Evolutionary conservation across 1,140 invertebrate genomes (phyloP).

Genomic region (Zelostemma sp.): DNA sequence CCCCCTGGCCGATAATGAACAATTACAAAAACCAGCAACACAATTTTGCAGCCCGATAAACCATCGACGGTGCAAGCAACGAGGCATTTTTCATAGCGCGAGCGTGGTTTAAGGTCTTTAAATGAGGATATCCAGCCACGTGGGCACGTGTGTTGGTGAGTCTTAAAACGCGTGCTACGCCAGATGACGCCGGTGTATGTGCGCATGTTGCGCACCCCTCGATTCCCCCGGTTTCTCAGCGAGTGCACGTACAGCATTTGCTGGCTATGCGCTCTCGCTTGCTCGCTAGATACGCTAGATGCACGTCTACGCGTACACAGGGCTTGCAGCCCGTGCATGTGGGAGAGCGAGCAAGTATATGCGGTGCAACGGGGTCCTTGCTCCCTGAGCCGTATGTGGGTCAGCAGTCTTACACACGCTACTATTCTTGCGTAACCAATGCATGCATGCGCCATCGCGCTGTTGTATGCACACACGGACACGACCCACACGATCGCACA

Average conservation of each 20-base stretch:
- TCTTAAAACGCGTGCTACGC: slow-evolving; percentile 19
- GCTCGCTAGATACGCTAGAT: slow-evolving; percentile 5
- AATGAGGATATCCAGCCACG: slow-evolving; percentile 18
- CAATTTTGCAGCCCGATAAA: background rate
- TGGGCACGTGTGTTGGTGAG: slow-evolving; percentile 37
- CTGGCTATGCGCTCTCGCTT: slow-evolving; percentile 16
- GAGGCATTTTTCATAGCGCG: background rate
- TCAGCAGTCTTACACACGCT: slow-evolving; percentile 71
- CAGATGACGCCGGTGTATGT: slow-evolving; percentile 50
- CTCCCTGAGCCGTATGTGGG: slow-evolving; percentile 70
- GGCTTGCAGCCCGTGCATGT: slow-evolving; percentile 11
- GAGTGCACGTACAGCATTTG: slow-evolving; percentile 23
- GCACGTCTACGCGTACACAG: slow-evolving; percentile 8
- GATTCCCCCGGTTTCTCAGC: background rate
- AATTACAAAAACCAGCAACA: background rate
- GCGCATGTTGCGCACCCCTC: slow-evolving; percentile 12
- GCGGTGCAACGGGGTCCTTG: slow-evolving; percentile 64
- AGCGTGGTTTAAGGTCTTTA: slow-evolving; percentile 4
- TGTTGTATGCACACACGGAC: slow-evolving; percentile 42
- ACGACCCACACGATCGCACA: slow-evolving; percentile 7
- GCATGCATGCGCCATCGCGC: slow-evolving; percentile 63
- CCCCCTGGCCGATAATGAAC: background rate
- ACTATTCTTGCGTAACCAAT: slow-evolving; percentile 69
- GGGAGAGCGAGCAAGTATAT: slow-evolving; percentile 24
- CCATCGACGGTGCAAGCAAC: background rate